A percentile compares a stretch with the other conserved stretches of the same genome.
Conservation (phyloP, 2,113 vertebrate species). For the Andinoacara biseriatus region DNA sequence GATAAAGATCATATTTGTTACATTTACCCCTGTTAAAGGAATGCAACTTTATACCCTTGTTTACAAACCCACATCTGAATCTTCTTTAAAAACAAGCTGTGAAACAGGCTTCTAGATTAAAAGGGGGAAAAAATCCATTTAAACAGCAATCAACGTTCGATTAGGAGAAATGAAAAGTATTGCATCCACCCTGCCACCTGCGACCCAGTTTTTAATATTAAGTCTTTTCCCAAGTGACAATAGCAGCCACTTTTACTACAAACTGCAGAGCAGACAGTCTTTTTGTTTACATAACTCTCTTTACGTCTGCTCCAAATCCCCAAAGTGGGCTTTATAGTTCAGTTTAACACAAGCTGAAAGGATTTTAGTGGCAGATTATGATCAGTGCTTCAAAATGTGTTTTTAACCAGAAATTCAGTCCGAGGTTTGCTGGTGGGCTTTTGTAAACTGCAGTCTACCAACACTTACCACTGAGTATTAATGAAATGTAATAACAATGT, state of each 20-base stretch:
- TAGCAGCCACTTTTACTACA: background rate
- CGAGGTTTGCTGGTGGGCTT: background rate
- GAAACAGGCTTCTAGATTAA: background rate
- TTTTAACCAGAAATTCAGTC: background rate
- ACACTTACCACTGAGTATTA: background rate
- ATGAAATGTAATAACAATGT: background rate
- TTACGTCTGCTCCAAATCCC: conserved; percentile 14
- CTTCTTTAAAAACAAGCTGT: background rate
- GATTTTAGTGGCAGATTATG: background rate
- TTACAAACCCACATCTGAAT: background rate
- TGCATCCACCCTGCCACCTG: background rate
- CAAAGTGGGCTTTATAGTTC: background rate
- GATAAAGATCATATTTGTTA: background rate
- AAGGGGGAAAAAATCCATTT: background rate
- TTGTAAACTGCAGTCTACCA: background rate
- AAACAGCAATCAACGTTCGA: background rate
- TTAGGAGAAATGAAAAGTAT: background rate
- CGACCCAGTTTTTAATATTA: background rate
- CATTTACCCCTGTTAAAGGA: background rate
- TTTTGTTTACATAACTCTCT: background rate
- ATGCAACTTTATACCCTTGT: background rate
- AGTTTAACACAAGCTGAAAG: background rate
- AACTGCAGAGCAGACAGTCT: background rate
- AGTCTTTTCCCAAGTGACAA: background rate
- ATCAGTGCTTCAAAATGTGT: background rate